Evolutionary conservation across 92 coral and sea anemone species (phyloP).

Genomic region (Zoanthus sansibaricus): DNA sequence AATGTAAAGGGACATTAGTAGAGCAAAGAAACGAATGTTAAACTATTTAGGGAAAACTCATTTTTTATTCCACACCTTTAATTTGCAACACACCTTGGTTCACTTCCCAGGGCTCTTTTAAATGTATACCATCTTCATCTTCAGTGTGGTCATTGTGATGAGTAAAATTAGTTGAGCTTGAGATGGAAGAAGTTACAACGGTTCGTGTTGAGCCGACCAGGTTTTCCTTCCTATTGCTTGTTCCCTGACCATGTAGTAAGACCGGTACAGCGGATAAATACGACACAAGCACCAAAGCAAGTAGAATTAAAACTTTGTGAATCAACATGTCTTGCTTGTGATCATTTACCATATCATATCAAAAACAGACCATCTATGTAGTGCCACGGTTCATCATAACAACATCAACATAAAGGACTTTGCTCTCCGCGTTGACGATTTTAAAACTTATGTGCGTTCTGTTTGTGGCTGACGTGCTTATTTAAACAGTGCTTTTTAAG

Average conservation of each 20-base stretch:
- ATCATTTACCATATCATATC: constrained; percentile 60
- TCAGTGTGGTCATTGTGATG: background rate
- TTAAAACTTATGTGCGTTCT: constrained; percentile 24
- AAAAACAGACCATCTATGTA: constrained; percentile 43
- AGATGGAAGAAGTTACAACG: background rate
- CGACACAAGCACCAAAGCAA: constrained; percentile 75
- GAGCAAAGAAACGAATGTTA: background rate
- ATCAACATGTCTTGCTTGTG: constrained; percentile 70
- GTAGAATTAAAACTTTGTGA: constrained; percentile 73
- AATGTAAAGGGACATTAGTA: background rate
- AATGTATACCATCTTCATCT: constrained; percentile 26
- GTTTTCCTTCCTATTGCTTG: constrained; percentile 70
- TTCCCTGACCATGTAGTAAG: constrained; percentile 63
- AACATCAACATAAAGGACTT: background rate
- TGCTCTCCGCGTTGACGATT: constrained; percentile 57
- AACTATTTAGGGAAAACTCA: background rate
- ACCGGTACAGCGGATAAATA: constrained; percentile 84
- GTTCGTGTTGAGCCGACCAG: constrained; percentile 13
- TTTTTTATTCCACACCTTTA: constrained; percentile 64
- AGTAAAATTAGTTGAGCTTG: constrained; percentile 13
- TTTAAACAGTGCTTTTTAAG: constrained; percentile 69
- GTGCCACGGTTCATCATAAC: background rate
- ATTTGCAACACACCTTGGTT: constrained; percentile 75
- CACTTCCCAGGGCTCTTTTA: constrained; percentile 97
- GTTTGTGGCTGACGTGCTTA: constrained; percentile 44